phyloP scores from a whole-genome alignment of 1,140 invertebrate genomes.

The Lithobius niger region DNA sequence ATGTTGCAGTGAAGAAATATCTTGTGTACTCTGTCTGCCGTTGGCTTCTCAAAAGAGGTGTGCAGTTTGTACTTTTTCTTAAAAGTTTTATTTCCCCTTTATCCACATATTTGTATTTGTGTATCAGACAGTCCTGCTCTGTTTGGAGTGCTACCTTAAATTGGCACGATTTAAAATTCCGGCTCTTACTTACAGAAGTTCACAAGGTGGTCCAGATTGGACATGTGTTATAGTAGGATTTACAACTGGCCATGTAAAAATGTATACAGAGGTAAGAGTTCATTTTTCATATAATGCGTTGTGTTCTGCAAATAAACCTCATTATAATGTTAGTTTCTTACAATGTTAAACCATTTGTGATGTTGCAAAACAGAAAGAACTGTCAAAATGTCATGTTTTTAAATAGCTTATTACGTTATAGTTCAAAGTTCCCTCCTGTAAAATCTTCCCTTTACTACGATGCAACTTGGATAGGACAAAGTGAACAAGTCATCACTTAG shows the following conservation, averaged over 20 bases:
- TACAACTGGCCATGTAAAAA: constrained; percentile 63
- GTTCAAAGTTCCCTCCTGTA: too few relatives aligned
- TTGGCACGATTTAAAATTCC: too few relatives aligned
- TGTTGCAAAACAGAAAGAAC: neutral
- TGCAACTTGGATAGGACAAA: too few relatives aligned
- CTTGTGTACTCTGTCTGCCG: constrained; percentile 42
- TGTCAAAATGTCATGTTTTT: too few relatives aligned
- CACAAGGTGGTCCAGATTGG: constrained; percentile 68
- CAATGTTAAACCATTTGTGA: neutral
- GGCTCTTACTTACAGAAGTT: constrained; percentile 36
- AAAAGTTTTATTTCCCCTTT: too few relatives aligned
- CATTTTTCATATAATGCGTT: constrained; percentile 6
- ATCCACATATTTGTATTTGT: too few relatives aligned
- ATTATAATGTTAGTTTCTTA: neutral
- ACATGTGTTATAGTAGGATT: constrained; percentile 81
- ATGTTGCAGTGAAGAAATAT: constrained; percentile 43
- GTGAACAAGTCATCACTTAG: too few relatives aligned
- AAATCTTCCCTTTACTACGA: too few relatives aligned
- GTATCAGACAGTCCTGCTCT: too few relatives aligned
- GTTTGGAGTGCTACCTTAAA: too few relatives aligned
- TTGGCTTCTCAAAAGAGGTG: constrained; percentile 47
- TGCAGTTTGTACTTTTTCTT: too few relatives aligned
- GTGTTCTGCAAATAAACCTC: constrained; percentile 5
- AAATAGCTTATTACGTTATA: too few relatives aligned
- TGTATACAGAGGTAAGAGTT: constrained; percentile 63